A percentile compares a stretch with the other conserved stretches of the same genome.
phyloP scores from a whole-genome alignment of 1,140 invertebrate species.

The Chrysopa pallens region DNA sequence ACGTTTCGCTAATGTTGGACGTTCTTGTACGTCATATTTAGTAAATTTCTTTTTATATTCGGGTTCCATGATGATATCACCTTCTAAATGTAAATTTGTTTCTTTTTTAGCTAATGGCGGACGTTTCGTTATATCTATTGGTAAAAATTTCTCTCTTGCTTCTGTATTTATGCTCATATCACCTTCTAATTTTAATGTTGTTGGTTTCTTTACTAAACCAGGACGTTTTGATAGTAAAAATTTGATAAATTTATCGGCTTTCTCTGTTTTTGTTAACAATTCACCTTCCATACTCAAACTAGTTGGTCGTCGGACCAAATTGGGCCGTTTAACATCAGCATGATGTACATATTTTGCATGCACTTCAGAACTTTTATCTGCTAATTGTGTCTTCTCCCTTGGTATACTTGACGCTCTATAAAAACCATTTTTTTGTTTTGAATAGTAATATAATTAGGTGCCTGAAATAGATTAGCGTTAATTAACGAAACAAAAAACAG shows the following conservation, averaged over 20 bases:
- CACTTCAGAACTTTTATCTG: conserved; percentile 5
- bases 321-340: conserved; percentile 22
- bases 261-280: conserved; percentile 25
- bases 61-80: conserved; percentile 26
- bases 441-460: not conserved
- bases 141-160: conserved; percentile 25
- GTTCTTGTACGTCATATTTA: conserved; percentile 16
- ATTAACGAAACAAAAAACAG: not conserved
- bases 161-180: conserved; percentile 26
- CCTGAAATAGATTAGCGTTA: not conserved
- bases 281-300: conserved; percentile 31
- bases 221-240: conserved; percentile 22
- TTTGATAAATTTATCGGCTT: conserved; percentile 29
- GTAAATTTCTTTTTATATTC: conserved; percentile 32
- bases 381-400: not conserved
- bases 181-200: conserved; percentile 30
- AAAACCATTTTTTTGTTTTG: not conserved
- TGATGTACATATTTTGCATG: conserved; percentile 23
- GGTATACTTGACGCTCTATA: not conserved
- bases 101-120: conserved; percentile 10
- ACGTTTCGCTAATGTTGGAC: conserved; percentile 8
- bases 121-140: conserved; percentile 14
- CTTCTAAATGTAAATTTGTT: conserved; percentile 29
- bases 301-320: conserved; percentile 22
- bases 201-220: conserved; percentile 11